phyloP scores from a whole-genome alignment of 1,140 invertebrate species.

The Drosophila ambigua region DNA sequence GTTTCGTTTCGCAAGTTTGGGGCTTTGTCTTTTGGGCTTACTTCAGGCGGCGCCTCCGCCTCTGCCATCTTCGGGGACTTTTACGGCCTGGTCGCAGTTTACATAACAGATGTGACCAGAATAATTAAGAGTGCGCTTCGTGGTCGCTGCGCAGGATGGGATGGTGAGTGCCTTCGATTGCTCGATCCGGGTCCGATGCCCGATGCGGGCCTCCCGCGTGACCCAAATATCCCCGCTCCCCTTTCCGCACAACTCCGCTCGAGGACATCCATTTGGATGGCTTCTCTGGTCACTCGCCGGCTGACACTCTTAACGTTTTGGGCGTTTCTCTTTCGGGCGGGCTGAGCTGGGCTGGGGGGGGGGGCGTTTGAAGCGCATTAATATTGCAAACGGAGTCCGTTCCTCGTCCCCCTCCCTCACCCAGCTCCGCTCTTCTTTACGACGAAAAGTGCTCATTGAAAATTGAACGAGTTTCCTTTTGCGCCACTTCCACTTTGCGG shows the following conservation, averaged over 20 bases:
- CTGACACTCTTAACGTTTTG: slow-evolving; percentile 44
- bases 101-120: slow-evolving; percentile 78
- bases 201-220: slow-evolving; percentile 16
- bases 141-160: slow-evolving; percentile 10
- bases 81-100: slow-evolving; percentile 65
- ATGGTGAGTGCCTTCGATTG: slow-evolving; percentile 3
- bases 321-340: slow-evolving; percentile 33
- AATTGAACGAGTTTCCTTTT: slow-evolving; percentile 42
- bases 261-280: no score
- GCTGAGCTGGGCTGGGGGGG: background rate
- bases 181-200: no score
- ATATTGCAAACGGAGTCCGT: slow-evolving; percentile 48
- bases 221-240: slow-evolving; percentile 49
- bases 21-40: slow-evolving; percentile 39
- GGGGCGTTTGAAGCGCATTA: slow-evolving; percentile 42
- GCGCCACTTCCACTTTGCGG: slow-evolving; percentile 16
- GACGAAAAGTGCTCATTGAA: slow-evolving; percentile 52
- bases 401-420: background rate
- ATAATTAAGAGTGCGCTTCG: slow-evolving; percentile 66
- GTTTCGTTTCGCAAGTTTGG: background rate
- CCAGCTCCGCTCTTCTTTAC: background rate
- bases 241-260: background rate
- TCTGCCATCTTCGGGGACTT: slow-evolving; percentile 35
- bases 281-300: slow-evolving; percentile 25
- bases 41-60: slow-evolving; percentile 29